Conservation (phyloP, 2,113 vertebrate genomes). For the Geococcyx californianus region DNA sequence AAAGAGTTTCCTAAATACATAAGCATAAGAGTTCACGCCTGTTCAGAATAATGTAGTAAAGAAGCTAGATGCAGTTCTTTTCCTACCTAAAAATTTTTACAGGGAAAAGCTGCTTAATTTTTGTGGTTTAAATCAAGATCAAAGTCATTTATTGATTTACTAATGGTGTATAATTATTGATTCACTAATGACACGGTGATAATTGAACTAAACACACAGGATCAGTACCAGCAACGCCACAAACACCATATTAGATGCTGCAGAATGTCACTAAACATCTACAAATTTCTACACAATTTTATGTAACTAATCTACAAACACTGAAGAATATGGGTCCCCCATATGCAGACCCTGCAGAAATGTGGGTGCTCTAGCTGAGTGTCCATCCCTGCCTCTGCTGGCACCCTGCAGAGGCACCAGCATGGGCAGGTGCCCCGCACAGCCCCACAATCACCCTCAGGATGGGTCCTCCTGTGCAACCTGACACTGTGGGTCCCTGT, state of each 20-base stretch:
- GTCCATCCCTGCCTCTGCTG: background rate
- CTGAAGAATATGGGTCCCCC: background rate
- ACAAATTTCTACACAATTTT: background rate
- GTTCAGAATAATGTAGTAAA: background rate
- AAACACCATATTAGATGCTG: background rate
- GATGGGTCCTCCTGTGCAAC: accelerated
- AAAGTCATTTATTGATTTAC: background rate
- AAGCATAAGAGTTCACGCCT: background rate
- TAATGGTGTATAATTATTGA: background rate
- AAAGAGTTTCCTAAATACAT: background rate
- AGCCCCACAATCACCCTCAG: background rate
- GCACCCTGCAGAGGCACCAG: background rate
- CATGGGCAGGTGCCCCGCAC: accelerated
- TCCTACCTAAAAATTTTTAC: background rate
- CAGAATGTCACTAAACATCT: background rate
- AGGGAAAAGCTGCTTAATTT: background rate
- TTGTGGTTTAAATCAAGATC: background rate
- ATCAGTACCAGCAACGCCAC: background rate
- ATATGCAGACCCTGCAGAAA: background rate
- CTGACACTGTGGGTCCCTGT: too few relatives aligned
- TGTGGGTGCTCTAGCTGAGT: background rate
- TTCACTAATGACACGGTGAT: background rate
- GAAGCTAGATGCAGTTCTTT: background rate
- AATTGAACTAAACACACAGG: background rate
- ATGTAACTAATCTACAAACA: background rate